A percentile compares a stretch with the other conserved stretches of the same genome.
phyloP scores from a whole-genome alignment of 2,113 vertebrate genomes.

The Cebidichthys violaceus region DNA sequence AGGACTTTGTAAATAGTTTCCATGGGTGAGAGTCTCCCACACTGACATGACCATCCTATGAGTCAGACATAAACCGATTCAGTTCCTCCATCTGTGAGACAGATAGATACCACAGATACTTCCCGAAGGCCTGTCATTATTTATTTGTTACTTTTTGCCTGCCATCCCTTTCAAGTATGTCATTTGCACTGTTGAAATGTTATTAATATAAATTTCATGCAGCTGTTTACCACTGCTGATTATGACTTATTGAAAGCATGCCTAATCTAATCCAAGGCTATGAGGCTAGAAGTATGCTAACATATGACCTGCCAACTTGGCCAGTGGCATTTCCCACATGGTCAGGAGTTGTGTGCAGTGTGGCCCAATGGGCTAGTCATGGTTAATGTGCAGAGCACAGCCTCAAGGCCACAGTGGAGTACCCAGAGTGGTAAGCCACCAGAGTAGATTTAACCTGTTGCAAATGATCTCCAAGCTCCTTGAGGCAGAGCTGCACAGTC shows the following conservation, averaged over 20 bases:
- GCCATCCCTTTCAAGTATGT: conserved; percentile 52
- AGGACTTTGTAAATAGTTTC: conserved; percentile 72
- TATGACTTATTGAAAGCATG: conserved; percentile 54
- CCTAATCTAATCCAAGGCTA: conserved; percentile 34
- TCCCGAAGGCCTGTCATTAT: conserved; percentile 53
- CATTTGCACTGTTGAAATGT: conserved; percentile 19
- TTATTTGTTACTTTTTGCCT: conserved; percentile 56
- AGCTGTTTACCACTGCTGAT: conserved; percentile 49
- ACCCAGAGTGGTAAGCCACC: conserved; percentile 37
- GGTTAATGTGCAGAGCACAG: conserved; percentile 36
- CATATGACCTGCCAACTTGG: conserved; percentile 44
- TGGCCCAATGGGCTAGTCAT: conserved; percentile 34
- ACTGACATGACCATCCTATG: conserved; percentile 66
- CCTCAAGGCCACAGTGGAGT: conserved; percentile 35
- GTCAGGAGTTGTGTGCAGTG: conserved; percentile 42
- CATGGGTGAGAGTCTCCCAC: conserved; percentile 52
- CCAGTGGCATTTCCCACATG: conserved; percentile 51
- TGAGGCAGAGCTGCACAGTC: not conserved
- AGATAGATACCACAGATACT: conserved; percentile 68
- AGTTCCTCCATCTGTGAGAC: conserved; percentile 70
- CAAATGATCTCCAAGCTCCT: conserved; percentile 11
- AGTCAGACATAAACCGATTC: conserved; percentile 73
- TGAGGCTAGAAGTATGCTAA: conserved; percentile 34
- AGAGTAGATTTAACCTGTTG: conserved; percentile 22
- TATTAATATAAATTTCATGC: conserved; percentile 47